phyloP scores from a whole-genome alignment of 2,888 invertebrate species.

The Blastobasis lacticolella region DNA sequence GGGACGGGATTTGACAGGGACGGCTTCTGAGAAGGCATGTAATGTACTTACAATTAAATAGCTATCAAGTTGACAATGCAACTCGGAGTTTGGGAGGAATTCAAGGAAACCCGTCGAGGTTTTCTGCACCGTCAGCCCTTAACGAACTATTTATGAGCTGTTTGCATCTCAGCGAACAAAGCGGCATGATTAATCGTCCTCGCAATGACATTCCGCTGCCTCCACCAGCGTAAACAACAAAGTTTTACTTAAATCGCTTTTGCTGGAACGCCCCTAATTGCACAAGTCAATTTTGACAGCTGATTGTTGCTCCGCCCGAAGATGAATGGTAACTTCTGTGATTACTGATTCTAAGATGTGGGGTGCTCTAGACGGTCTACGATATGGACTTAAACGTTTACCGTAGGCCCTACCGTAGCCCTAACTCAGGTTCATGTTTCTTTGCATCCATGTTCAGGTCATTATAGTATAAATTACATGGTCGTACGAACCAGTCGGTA shows the following conservation, averaged over 20 bases:
- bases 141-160: slow-evolving; percentile 39
- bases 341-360: neutral
- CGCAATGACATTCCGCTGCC: slow-evolving; percentile 38
- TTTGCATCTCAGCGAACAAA: slow-evolving; percentile 42
- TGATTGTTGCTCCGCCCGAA: slow-evolving; percentile 30
- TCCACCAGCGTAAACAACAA: slow-evolving; percentile 41
- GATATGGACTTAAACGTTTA: too few relatives aligned
- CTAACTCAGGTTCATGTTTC: too few relatives aligned
- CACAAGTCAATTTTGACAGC: slow-evolving; percentile 47
- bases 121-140: slow-evolving; percentile 12
- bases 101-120: neutral
- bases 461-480: too few relatives aligned
- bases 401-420: too few relatives aligned
- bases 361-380: too few relatives aligned
- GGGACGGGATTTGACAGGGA: too few relatives aligned
- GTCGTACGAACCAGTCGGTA: too few relatives aligned
- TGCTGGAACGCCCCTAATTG: slow-evolving; percentile 42
- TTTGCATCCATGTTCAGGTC: too few relatives aligned
- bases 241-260: slow-evolving; percentile 49
- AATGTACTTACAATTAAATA: too few relatives aligned
- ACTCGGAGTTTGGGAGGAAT: neutral
- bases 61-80: too few relatives aligned
- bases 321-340: slow-evolving; percentile 30
- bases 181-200: slow-evolving; percentile 46
- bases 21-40: too few relatives aligned